Base-by-base conservation (phyloP, 2,888 invertebrate species). In the Cacoxenus indagator region DNA sequence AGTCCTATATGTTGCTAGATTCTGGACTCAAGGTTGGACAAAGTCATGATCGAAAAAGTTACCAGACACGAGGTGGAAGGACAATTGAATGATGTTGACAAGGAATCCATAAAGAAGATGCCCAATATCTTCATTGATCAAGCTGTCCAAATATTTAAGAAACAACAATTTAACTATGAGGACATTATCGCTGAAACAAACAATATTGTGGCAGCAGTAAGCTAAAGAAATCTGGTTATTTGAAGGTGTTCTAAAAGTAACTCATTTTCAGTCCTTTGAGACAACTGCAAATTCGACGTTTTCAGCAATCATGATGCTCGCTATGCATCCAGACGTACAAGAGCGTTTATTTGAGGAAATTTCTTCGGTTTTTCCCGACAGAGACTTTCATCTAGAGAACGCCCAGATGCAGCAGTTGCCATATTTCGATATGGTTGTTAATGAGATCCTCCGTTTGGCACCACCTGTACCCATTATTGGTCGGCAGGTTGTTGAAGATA, bases 341-440 rank as follows among this genome's bases (percentile, higher is more conserved):
- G 61, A 62, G 24, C 61, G 45, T n/a, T 11, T 62, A 1, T 62
- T 45, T 62, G 61, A 62, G n/a, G 61, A 62, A 62, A 62, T 62
- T 22, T 62, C 14, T 14, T 24, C 61, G 14, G 37, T 62, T 11
- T 62, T 43, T 62, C 61, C 61, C 6, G 45, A 62, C 9, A 62
- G 45, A 62, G 61, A 62, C 1, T 62, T 62, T n/a, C 24, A 37
- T 11, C 22, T 62, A 22, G 61, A 62, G 0, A 45, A 45, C 45
- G 61, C 24, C 4, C 61, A 62, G 6, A 62, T 37, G 37, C 11
- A 43, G 6, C 61, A 78, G 48, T 67, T 80, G 11, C 74, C 75
- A 2, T 82, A 82, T 65, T 67, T 82, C 65, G 78, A 81, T 57
- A 78, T 78, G 77, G 67, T 81, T 2, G 69, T 82, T 19, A 77